Percentiles rank a stretch among this genome's conserved stretches.
Conservation (phyloP, 2,797 vertebrate genomes). For the Scomberomorus guttatus region DNA sequence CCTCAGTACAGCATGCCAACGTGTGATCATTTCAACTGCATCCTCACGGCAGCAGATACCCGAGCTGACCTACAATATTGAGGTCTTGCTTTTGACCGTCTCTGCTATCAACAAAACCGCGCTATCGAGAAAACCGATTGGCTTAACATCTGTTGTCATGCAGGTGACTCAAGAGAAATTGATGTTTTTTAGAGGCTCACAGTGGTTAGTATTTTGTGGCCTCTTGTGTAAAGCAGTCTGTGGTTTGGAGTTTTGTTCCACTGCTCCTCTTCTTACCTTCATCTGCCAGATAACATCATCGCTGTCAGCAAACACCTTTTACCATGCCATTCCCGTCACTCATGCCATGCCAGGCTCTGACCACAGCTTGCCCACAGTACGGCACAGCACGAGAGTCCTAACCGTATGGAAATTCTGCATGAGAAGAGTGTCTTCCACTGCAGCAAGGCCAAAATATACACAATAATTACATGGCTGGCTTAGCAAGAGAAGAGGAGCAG, state of each 20-base stretch:
- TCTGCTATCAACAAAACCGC: not conserved
- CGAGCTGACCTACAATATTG: not conserved
- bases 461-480: slow-evolving; percentile 78
- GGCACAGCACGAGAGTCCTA: not conserved
- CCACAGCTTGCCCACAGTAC: slow-evolving; percentile 9
- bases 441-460: slow-evolving; percentile 57
- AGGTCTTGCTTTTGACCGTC: not conserved
- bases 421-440: slow-evolving; percentile 40
- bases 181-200: not conserved
- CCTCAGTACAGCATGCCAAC: slow-evolving; percentile 3
- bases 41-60: slow-evolving; percentile 19
- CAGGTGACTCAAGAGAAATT: slow-evolving; percentile 20
- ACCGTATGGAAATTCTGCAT: slow-evolving; percentile 43
- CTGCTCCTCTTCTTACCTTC: slow-evolving; percentile 24
- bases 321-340: slow-evolving; percentile 12
- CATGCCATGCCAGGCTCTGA: slow-evolving; percentile 1
- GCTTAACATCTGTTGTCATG: slow-evolving; percentile 4
- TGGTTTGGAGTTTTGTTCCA: not conserved
- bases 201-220: not conserved
- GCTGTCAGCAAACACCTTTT: slow-evolving; percentile 23
- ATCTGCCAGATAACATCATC: slow-evolving; percentile 30
- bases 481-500: slow-evolving; percentile 64
- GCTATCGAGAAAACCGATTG: slow-evolving; percentile 19
- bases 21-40: slow-evolving; percentile 28
- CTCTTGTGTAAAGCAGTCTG: not conserved